These are phyloP conservation scores for Dasysyrphus tricinctus DNA, from an alignment of 2,888 invertebrate species.

Conservation along the genomic window DNA sequence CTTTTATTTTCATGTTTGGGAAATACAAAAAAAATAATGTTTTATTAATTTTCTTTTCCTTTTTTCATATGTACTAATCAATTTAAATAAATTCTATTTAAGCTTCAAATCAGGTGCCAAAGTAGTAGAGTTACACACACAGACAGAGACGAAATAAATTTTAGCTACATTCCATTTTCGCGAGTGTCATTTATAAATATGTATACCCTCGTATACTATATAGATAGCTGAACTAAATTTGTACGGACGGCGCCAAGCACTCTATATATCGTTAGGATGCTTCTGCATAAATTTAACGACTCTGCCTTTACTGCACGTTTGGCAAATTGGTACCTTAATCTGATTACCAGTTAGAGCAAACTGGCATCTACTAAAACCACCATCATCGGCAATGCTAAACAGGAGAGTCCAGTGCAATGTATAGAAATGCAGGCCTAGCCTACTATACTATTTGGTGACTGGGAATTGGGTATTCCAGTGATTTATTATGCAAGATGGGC, in stretches of 20 bases:
- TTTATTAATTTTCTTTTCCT: neutral
- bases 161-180: neutral
- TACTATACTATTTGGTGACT: conserved; percentile 18
- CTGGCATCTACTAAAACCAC: conserved; percentile 54
- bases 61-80: neutral
- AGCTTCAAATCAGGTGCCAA: neutral
- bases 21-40: neutral
- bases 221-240: neutral
- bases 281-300: conserved; percentile 64
- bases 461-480: conserved; percentile 33
- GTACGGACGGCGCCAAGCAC: conserved; percentile 1
- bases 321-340: conserved; percentile 72
- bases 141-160: neutral
- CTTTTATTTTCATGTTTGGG: neutral
- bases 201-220: neutral
- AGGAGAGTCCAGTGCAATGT: neutral
- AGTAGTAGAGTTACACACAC: neutral
- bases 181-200: neutral
- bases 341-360: conserved; percentile 66
- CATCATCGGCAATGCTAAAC: conserved; percentile 5
- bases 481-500: conserved; percentile 67
- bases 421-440: neutral
- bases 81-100: conserved; percentile 10
- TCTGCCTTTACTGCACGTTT: conserved; percentile 60
- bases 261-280: conserved; percentile 40